Conservation (phyloP, 2,797 vertebrate genomes). For the Scolopax bukidnonensis region DNA sequence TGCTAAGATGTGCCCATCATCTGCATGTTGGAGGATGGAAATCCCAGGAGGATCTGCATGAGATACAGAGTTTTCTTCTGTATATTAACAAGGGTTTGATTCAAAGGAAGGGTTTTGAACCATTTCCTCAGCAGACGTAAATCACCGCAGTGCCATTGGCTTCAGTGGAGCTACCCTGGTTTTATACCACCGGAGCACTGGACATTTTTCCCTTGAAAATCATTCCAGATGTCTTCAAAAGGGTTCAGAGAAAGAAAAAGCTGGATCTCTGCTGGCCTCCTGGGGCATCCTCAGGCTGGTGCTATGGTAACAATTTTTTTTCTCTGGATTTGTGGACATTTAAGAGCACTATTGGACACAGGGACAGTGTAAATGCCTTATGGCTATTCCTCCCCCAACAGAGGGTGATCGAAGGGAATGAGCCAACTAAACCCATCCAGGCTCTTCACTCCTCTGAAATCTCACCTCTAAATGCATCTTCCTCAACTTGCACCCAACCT, state of each 20-base stretch:
- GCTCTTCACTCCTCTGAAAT: neutral
- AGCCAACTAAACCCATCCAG: neutral
- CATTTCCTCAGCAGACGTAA: neutral
- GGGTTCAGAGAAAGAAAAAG: neutral
- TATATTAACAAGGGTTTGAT: neutral
- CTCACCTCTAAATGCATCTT: neutral
- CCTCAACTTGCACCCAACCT: neutral
- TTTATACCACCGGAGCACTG: neutral
- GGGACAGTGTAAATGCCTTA: neutral
- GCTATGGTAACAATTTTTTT: neutral
- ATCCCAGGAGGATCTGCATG: neutral
- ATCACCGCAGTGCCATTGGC: neutral
- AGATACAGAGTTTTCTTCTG: neutral
- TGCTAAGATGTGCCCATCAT: neutral
- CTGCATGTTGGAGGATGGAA: neutral
- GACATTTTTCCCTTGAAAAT: neutral
- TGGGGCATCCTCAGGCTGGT: neutral
- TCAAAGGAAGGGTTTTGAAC: neutral
- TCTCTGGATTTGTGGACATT: neutral
- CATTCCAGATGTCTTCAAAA: neutral
- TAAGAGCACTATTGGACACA: neutral
- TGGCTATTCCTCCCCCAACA: neutral
- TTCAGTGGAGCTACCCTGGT: neutral
- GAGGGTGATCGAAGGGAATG: fast-evolving
- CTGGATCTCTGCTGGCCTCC: neutral